These are phyloP conservation scores for Exephanes ischioxanthus DNA, from an alignment of 2,888 invertebrate genomes.

Conservation along the genomic window DNA sequence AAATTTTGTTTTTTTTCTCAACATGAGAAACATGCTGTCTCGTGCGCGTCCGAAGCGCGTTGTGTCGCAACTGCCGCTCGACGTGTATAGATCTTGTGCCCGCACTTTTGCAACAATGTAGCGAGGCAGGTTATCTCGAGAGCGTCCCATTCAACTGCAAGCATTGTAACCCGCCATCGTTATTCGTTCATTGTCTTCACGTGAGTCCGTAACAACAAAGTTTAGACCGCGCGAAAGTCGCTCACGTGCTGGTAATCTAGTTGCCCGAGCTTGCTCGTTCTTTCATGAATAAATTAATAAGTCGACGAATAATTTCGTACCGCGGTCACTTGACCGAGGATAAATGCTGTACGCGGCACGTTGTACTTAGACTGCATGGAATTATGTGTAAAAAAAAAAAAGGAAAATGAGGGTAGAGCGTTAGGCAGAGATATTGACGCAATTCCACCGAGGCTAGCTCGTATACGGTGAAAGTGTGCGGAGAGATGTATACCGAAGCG, in stretches of 20 bases:
- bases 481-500: conserved; percentile 57
- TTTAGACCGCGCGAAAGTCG: not conserved
- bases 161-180: not conserved
- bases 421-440: conserved; percentile 44
- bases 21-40: not conserved
- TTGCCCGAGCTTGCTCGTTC: not conserved
- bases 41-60: conserved; percentile 9
- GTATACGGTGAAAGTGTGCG: conserved; percentile 60
- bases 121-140: not conserved
- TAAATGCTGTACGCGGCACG: conserved; percentile 5
- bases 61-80: conserved; percentile 16
- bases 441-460: conserved; percentile 47
- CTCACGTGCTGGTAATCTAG: conserved; percentile 14
- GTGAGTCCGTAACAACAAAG: not conserved
- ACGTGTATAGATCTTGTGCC: conserved; percentile 9
- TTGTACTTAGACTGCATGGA: conserved; percentile 15
- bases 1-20: not conserved
- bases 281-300: not conserved
- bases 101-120: not conserved
- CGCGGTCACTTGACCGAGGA: conserved; percentile 19
- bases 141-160: conserved; percentile 1
- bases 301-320: not conserved
- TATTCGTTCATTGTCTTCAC: not conserved
- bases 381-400: conserved; percentile 5
- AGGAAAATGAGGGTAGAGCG: not conserved